Conservation (phyloP, 1,140 invertebrate genomes). For the Pachypeltis micranthus region DNA sequence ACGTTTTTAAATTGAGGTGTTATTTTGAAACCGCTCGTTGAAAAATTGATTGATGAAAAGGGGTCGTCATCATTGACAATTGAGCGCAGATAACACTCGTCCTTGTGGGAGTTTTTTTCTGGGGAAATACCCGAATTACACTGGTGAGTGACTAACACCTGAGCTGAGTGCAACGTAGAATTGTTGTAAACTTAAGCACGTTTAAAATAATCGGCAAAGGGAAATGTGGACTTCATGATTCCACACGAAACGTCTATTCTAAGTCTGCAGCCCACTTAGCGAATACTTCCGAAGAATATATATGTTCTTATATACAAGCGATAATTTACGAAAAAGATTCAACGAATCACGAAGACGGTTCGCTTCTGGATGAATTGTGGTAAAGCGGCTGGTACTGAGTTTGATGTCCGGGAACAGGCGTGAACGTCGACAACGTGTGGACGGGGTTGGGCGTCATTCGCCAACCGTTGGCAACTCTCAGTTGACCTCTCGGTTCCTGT, state of each 20-base stretch:
- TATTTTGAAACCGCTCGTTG: no score
- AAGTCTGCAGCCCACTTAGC: no score
- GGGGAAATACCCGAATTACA: no score
- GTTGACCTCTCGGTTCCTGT: background rate
- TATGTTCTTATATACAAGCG: background rate
- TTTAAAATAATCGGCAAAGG: background rate
- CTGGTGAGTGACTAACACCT: no score
- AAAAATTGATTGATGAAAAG: no score
- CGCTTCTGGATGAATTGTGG: conserved; percentile 23
- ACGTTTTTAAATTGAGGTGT: no score
- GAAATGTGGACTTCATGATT: conserved; percentile 4
- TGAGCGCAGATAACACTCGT: no score
- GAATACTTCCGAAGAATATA: conserved; percentile 1
- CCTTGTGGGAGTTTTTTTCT: no score
- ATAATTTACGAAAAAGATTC: background rate
- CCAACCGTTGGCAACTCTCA: background rate
- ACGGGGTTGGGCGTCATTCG: conserved; percentile 16
- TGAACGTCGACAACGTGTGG: conserved; percentile 17
- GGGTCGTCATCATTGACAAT: no score
- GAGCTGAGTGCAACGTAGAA: no score
- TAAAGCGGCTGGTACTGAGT: conserved; percentile 23
- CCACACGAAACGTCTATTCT: background rate
- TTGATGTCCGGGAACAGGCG: conserved; percentile 15
- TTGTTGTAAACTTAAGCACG: no score
- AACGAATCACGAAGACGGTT: conserved; percentile 16